These are phyloP conservation scores for Alca torda DNA, from an alignment of 2,797 vertebrate species.

Conservation along the genomic window DNA sequence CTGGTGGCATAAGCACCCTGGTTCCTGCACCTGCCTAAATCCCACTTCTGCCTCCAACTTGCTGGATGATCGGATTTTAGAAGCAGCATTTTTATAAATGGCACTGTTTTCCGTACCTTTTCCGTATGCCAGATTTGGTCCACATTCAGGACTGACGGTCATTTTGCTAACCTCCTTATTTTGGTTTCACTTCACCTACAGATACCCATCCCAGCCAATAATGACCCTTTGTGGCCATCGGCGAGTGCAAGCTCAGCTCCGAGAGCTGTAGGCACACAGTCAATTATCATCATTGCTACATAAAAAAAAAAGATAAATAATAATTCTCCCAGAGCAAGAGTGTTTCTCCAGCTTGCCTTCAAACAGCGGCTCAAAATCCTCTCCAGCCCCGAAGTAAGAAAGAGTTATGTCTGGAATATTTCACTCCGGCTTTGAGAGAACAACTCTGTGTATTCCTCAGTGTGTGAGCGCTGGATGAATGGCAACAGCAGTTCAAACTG, in stretches of 20 bases:
- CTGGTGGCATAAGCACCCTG: neutral
- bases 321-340: neutral
- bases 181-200: neutral
- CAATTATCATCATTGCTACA: neutral
- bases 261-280: neutral
- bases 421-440: constrained; percentile 53
- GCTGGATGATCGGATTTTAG: neutral
- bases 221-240: neutral
- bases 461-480: constrained; percentile 54
- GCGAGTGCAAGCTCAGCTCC: neutral
- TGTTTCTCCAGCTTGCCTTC: constrained; percentile 54
- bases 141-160: neutral
- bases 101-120: neutral
- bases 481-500: constrained; percentile 68
- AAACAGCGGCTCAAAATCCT: constrained; percentile 33
- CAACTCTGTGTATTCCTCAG: constrained; percentile 54
- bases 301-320: neutral
- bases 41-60: neutral
- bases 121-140: neutral
- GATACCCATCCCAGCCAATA: neutral
- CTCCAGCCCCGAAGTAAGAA: constrained; percentile 21
- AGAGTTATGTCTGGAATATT: constrained; percentile 63
- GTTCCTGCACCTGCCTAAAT: accelerated
- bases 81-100: neutral
- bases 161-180: neutral